Evolutionary conservation across 1,140 invertebrate genomes (phyloP).

Genomic region (Monomorium pharaonis): DNA sequence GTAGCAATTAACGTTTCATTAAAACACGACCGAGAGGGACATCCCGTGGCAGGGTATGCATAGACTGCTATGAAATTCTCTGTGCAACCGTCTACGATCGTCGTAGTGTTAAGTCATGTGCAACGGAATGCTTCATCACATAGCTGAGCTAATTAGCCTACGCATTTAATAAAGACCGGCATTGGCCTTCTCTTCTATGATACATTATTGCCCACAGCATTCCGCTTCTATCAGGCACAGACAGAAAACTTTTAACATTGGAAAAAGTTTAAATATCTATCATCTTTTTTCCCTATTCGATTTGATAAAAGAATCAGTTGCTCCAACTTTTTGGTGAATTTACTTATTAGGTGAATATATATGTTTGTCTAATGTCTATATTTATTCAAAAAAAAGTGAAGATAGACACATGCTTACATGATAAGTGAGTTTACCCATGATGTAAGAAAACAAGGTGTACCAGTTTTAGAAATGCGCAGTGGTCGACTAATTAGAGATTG

Average conservation of each 20-base stretch:
- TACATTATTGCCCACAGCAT: constrained; percentile 40
- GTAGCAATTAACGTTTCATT: constrained; percentile 64
- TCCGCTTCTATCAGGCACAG: constrained; percentile 4
- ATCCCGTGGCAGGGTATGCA: constrained; percentile 4
- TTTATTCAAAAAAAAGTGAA: no score
- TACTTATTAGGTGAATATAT: no score
- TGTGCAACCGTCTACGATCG: constrained; percentile 59
- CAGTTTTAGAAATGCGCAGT: no score
- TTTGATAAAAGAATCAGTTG: no score
- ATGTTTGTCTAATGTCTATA: no score
- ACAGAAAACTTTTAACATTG: background rate
- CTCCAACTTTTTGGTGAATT: no score
- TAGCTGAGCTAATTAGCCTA: constrained; percentile 80
- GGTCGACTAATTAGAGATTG: no score
- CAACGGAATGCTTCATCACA: constrained; percentile 83
- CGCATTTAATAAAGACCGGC: constrained; percentile 80
- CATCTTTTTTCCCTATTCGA: background rate
- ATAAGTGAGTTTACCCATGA: no score
- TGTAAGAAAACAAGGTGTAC: no score
- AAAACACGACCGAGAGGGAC: constrained; percentile 38
- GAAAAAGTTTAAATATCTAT: background rate
- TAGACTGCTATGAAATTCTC: constrained; percentile 72
- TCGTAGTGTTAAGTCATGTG: constrained; percentile 80
- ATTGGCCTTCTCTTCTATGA: background rate
- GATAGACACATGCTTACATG: no score